Evolutionary conservation across 2,888 invertebrate genomes (phyloP).

Genomic region (Rhagophthalmus giganteus): DNA sequence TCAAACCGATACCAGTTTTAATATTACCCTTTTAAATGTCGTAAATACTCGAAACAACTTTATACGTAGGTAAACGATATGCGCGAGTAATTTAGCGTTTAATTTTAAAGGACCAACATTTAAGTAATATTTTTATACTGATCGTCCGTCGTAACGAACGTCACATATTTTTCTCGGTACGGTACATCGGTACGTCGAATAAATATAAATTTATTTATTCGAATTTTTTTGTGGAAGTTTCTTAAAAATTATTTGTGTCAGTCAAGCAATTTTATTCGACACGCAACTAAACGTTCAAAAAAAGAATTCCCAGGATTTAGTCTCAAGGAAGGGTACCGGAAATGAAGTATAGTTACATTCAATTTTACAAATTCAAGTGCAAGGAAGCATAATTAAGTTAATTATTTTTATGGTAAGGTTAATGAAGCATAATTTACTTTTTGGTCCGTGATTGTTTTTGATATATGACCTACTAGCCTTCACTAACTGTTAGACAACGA

Average conservation of each 20-base stretch:
- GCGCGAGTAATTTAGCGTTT: constrained; percentile 10
- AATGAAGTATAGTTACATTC: background rate
- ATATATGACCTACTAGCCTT: too few relatives aligned
- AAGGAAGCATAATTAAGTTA: background rate
- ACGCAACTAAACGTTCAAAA: constrained; percentile 1
- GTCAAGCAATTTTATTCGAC: constrained; percentile 2
- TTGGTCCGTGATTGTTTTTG: too few relatives aligned
- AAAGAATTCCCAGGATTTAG: background rate
- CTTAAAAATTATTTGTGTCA: constrained; percentile 5
- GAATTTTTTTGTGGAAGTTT: background rate
- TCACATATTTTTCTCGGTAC: background rate
- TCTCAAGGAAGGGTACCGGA: constrained; percentile 3
- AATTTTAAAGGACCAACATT: constrained; percentile 3
- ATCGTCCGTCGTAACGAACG: too few relatives aligned
- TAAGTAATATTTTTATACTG: too few relatives aligned
- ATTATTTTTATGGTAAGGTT: background rate
- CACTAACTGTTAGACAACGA: too few relatives aligned
- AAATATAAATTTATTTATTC: background rate
- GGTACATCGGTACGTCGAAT: background rate
- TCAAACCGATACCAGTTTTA: constrained; percentile 2
- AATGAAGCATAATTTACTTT: background rate
- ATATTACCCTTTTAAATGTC: constrained; percentile 10
- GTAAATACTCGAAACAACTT: constrained; percentile 1
- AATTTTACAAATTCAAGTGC: background rate
- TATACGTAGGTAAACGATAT: constrained; percentile 3